Evolutionary conservation across 2,888 invertebrate genomes (phyloP), one percentile per base, ranked within the genome.

Genomic region (Rhyacophila evoluta): DNA sequence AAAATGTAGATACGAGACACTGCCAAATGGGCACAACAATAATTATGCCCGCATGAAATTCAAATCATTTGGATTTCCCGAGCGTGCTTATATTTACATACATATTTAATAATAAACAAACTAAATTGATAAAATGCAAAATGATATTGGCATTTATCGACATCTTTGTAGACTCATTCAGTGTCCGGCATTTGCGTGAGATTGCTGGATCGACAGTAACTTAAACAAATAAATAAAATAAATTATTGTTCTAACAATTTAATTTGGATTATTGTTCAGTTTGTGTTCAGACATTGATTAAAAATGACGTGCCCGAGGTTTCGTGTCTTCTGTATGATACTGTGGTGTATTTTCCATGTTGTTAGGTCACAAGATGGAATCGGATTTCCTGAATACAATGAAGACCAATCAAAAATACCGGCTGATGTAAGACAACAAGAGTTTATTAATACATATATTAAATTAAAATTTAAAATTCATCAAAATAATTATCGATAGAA

Each of bases 341-440:
- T 33, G 68, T 73, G 10, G 38, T 72, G 67, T 28, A 55, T 33
- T 10, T 12, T 38, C 39, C 15, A 19, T 33, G 73, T 12, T 25
- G 37, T n/a, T 4, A n/a, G 55, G n/a, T 73, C 36, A 33, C 25
- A 81, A 2, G 81, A 78, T 15, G 12, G n/a, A 2, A 69, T 81
- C 1, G 75, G 41, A 33, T 79, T 77, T 67, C 77, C 79, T 10
- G 79, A 78, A 12, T 29, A 5, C 10, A 75, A 73, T n/a, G 75
- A 70, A 25, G 77, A 81, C 11, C 68, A 77, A 10, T 37, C 33
- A 10, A 33, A 39, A 28, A 29, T 71, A 55, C 79, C 81, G n/a
- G 72, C 41, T 8, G 79, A 79, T 27, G 79, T 81, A 75, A 81
- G 81, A n/a, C n/a, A n/a, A n/a, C n/a, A n/a, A n/a, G n/a, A n/a